Percentiles rank a stretch among this genome's conserved stretches.
phyloP scores from a whole-genome alignment of 2,888 invertebrate genomes.

The Lamproptera curius region DNA sequence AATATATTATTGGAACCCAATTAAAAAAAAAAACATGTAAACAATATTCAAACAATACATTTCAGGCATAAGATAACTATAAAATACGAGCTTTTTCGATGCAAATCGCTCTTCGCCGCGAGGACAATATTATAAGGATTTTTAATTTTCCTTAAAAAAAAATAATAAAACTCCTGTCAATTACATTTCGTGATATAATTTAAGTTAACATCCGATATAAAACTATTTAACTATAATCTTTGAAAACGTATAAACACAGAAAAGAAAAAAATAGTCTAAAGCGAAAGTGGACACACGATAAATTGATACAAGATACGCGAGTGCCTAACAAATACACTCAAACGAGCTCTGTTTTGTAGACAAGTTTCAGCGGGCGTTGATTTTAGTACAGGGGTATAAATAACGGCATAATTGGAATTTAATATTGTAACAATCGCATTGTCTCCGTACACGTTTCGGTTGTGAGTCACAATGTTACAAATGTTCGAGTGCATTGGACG shows the following conservation, averaged over 20 bases:
- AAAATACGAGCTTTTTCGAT: too few relatives aligned
- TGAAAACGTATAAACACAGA: neutral
- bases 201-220: neutral
- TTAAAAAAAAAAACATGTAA: too few relatives aligned
- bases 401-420: slow-evolving; percentile 19
- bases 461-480: slow-evolving; percentile 18
- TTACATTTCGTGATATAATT: neutral
- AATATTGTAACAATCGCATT: slow-evolving; percentile 14
- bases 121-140: too few relatives aligned
- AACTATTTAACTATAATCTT: neutral
- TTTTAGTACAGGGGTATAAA: slow-evolving; percentile 15
- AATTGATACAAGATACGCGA: neutral
- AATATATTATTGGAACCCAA: too few relatives aligned
- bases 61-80: too few relatives aligned
- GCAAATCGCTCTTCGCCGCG: too few relatives aligned
- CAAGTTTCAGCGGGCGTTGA: slow-evolving; percentile 7
- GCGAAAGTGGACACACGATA: neutral
- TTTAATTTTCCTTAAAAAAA: too few relatives aligned
- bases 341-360: neutral
- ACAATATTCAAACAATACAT: too few relatives aligned
- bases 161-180: too few relatives aligned
- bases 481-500: slow-evolving; percentile 18
- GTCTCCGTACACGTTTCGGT: slow-evolving; percentile 8
- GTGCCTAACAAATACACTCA: slow-evolving; percentile 1
- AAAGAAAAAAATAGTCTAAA: neutral